A percentile compares a stretch with the other conserved stretches of the same genome.
phyloP scores from a whole-genome alignment of 2,113 vertebrate species.

The Genyomyrus donnyi region DNA sequence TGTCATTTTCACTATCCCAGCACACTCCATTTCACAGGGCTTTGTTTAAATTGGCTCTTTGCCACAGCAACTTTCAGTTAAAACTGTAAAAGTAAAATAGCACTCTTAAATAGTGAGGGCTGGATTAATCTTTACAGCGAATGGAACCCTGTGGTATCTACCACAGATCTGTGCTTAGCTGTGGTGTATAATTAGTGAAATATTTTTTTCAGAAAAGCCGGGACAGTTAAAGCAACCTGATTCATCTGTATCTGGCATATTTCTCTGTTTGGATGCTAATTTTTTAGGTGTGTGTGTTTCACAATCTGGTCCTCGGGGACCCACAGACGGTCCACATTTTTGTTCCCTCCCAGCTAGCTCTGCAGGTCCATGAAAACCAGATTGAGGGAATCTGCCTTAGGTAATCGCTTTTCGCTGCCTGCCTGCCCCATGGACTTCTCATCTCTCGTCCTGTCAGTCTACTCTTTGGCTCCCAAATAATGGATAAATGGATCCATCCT shows the following conservation, averaged over 20 bases:
- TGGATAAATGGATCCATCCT: not conserved
- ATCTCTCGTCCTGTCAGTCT: not conserved
- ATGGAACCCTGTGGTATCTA: not conserved
- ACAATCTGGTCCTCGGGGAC: not conserved
- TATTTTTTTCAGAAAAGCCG: not conserved
- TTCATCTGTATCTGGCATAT: not conserved
- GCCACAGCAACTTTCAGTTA: not conserved
- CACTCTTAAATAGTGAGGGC: not conserved
- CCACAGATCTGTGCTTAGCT: not conserved
- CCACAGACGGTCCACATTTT: not conserved
- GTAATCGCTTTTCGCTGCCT: too few species aligned
- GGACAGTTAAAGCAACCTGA: not conserved
- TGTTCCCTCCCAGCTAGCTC: not conserved
- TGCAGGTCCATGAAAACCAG: not conserved
- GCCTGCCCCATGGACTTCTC: too few species aligned
- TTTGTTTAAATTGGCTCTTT: not conserved
- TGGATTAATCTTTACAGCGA: not conserved
- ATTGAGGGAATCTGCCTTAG: too few species aligned
- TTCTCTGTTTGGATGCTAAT: not conserved
- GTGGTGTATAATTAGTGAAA: not conserved
- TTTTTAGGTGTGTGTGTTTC: not conserved
- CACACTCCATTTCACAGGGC: not conserved
- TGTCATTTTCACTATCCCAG: not conserved
- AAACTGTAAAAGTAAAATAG: not conserved
- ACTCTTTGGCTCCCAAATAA: not conserved